These are phyloP conservation scores for Sipha flava DNA, from an alignment of 1,140 invertebrate species.

Conservation along the genomic window DNA sequence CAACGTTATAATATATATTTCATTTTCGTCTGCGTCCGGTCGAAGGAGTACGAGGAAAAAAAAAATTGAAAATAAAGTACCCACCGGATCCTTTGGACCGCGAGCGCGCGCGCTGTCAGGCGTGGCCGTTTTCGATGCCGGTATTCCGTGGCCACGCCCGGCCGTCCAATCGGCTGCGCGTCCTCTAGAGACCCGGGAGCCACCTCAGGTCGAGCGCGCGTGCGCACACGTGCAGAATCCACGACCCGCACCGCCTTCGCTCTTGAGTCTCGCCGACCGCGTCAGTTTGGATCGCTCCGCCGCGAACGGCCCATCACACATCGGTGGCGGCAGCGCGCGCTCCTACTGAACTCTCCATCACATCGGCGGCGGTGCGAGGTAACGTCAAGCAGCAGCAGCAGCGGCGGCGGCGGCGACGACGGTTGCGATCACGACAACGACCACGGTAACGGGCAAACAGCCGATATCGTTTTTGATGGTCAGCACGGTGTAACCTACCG, in stretches of 20 bases:
- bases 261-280: neutral
- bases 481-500: too few relatives aligned
- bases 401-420: too few relatives aligned
- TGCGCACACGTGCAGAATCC: neutral
- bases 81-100: neutral
- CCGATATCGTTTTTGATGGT: too few relatives aligned
- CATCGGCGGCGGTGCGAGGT: too few relatives aligned
- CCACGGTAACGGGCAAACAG: too few relatives aligned
- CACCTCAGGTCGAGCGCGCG: too few relatives aligned
- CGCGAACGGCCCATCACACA: neutral
- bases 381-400: too few relatives aligned
- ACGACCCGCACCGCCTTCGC: neutral
- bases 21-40: slow-evolving; percentile 1
- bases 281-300: slow-evolving; percentile 22
- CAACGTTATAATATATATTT: too few relatives aligned
- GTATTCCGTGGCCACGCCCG: neutral
- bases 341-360: neutral
- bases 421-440: too few relatives aligned
- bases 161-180: neutral
- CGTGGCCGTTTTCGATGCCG: neutral
- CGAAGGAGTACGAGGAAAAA: neutral
- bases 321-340: neutral
- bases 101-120: neutral
- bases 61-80: neutral
- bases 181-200: too few relatives aligned